Conservation (phyloP, 2,888 invertebrate genomes). For the Amphipyra berbera region DNA sequence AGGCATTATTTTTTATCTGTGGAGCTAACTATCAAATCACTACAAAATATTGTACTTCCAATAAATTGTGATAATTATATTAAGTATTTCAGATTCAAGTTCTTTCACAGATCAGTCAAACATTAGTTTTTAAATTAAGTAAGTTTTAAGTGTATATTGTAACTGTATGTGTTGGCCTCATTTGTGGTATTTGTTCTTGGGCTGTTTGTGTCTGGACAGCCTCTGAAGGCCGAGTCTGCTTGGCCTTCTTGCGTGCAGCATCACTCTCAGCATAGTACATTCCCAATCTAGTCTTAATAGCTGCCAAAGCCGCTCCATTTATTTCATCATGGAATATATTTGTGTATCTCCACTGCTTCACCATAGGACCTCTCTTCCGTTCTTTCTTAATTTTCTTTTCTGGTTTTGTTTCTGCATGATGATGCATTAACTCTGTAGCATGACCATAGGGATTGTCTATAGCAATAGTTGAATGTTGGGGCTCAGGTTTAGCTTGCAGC, state of each 20-base stretch:
- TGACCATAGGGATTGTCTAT: slow-evolving; percentile 75
- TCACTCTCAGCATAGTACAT: slow-evolving; percentile 89
- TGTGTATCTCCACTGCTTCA: slow-evolving; percentile 90
- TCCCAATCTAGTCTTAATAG: slow-evolving; percentile 87
- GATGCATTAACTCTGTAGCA: slow-evolving; percentile 63
- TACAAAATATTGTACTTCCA: slow-evolving; percentile 1
- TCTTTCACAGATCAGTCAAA: slow-evolving; percentile 46
- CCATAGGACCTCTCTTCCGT: slow-evolving; percentile 82
- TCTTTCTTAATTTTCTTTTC: slow-evolving; percentile 82
- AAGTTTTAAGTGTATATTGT: slow-evolving; percentile 77
- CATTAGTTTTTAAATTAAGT: slow-evolving; percentile 7
- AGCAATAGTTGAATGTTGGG: slow-evolving; percentile 73
- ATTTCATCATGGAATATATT: slow-evolving; percentile 90
- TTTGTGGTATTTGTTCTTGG: slow-evolving; percentile 73
- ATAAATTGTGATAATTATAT: background rate
- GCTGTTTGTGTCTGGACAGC: slow-evolving; percentile 76
- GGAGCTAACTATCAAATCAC: slow-evolving; percentile 5
- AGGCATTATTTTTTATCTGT: background rate
- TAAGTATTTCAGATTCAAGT: slow-evolving; percentile 38
- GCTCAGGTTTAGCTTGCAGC: slow-evolving; percentile 83
- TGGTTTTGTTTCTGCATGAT: slow-evolving; percentile 62
- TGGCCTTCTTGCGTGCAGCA: slow-evolving; percentile 85
- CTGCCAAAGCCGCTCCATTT: slow-evolving; percentile 86
- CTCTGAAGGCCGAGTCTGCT: slow-evolving; percentile 78
- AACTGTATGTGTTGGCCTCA: slow-evolving; percentile 82